A percentile compares a stretch with the other conserved stretches of the same genome.
Evolutionary conservation across 2,797 vertebrate species (phyloP).

Genomic region (Philypnodon macrostomus): DNA sequence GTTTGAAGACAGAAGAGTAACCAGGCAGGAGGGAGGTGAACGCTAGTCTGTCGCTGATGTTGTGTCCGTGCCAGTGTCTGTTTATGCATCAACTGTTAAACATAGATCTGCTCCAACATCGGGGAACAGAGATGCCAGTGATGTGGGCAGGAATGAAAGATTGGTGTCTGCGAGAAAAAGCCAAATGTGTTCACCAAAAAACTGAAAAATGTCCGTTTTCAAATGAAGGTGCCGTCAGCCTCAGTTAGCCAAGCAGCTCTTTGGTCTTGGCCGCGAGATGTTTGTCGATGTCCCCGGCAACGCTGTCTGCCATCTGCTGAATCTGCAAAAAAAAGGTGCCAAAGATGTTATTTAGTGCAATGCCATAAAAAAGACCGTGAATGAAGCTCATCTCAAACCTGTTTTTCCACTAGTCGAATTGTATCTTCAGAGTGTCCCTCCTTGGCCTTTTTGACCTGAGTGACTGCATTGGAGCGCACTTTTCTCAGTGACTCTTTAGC

Average conservation of each 20-base stretch:
- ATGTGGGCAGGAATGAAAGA: slow-evolving; percentile 22
- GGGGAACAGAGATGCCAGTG: slow-evolving; percentile 21
- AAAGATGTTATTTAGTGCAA: not conserved
- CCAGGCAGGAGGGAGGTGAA: slow-evolving; percentile 51
- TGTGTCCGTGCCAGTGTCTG: slow-evolving; percentile 57
- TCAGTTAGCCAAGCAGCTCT: slow-evolving; percentile 85
- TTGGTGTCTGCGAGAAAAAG: slow-evolving; percentile 7
- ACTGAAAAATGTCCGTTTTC: slow-evolving; percentile 1
- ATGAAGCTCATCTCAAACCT: slow-evolving; percentile 71
- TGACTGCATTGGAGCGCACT: slow-evolving; percentile 80
- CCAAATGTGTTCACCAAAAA: slow-evolving; percentile 1
- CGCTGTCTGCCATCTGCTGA: slow-evolving; percentile 87
- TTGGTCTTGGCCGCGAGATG: slow-evolving; percentile 89
- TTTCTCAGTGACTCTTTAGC: slow-evolving; percentile 90
- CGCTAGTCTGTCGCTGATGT: slow-evolving; percentile 34
- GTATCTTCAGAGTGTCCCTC: slow-evolving; percentile 87
- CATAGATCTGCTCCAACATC: slow-evolving; percentile 43
- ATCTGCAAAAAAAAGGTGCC: slow-evolving; percentile 73
- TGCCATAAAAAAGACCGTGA: too few species aligned
- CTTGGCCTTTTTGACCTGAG: slow-evolving; percentile 85
- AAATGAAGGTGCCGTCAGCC: not conserved
- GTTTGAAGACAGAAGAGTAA: slow-evolving; percentile 72
- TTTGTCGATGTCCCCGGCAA: slow-evolving; percentile 83
- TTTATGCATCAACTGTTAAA: slow-evolving; percentile 52
- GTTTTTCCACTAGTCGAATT: slow-evolving; percentile 87